Percentiles rank a stretch among this genome's conserved stretches.
phyloP scores from a whole-genome alignment of 2,888 invertebrate species.

The Melanostoma mellinum region DNA sequence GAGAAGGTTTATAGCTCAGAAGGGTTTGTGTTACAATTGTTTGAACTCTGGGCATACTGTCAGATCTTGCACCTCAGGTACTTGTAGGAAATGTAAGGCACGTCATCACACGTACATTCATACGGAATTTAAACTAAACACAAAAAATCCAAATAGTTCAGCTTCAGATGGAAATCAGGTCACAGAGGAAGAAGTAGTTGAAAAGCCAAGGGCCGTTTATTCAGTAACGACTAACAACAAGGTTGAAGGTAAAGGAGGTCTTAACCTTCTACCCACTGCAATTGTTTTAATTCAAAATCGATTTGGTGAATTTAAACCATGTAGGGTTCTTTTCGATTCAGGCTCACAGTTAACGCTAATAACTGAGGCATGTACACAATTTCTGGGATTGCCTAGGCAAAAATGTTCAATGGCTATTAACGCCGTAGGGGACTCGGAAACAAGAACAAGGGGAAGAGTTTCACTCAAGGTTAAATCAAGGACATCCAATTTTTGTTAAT shows the following conservation, averaged over 20 bases:
- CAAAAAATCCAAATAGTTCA: not conserved
- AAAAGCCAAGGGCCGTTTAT: no score
- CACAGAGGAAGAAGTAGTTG: not conserved
- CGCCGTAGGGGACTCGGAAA: conserved; percentile 4
- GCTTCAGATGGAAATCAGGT: not conserved
- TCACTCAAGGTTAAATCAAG: conserved; percentile 5
- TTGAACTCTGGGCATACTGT: conserved; percentile 7
- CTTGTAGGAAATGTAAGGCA: conserved; percentile 29
- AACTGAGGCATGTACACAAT: no score
- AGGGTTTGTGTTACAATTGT: conserved; percentile 12
- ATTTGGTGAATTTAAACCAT: no score
- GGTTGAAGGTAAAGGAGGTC: no score
- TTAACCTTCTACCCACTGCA: no score
- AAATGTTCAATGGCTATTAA: not conserved
- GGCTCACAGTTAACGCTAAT: no score
- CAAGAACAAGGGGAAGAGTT: not conserved
- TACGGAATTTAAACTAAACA: not conserved
- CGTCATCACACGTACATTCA: conserved; percentile 25
- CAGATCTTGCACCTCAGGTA: conserved; percentile 5
- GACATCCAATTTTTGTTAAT: not conserved
- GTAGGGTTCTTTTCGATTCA: no score
- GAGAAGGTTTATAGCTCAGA: no score
- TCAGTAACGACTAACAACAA: no score
- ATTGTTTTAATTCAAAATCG: no score
- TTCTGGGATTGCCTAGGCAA: no score